Percentiles rank a stretch among this genome's conserved stretches.
Conservation (phyloP, 1,140 invertebrate species). For the Ceratina calcarata region DNA sequence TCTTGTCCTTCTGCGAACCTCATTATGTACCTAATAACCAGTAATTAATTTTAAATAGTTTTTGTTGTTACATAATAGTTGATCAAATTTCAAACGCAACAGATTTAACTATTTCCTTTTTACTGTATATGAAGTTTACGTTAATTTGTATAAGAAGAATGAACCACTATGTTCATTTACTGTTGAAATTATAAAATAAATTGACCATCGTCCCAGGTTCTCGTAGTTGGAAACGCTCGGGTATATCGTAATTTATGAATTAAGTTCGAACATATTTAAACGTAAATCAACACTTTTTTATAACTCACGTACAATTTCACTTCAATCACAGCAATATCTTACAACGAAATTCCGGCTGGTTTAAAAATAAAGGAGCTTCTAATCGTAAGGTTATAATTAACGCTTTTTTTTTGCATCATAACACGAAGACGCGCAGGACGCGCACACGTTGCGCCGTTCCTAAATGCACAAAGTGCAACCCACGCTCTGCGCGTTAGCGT, state of each 20-base stretch:
- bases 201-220: neutral
- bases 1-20: constrained; percentile 72
- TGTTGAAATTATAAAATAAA: neutral
- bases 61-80: constrained; percentile 25
- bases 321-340: constrained; percentile 4
- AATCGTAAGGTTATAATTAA: constrained; percentile 67
- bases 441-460: constrained; percentile 66
- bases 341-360: constrained; percentile 15
- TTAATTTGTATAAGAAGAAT: too few relatives aligned
- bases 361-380: constrained; percentile 60
- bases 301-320: constrained; percentile 32
- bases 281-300: neutral
- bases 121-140: neutral
- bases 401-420: constrained; percentile 68
- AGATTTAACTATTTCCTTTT: too few relatives aligned
- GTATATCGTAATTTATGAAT: constrained; percentile 23
- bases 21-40: constrained; percentile 43
- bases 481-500: constrained; percentile 63
- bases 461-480: constrained; percentile 62
- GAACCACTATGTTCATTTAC: neutral
- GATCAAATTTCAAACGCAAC: neutral
- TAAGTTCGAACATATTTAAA: constrained; percentile 17
- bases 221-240: neutral
- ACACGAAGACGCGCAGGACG: constrained; percentile 59
- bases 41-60: neutral